Evolutionary conservation across 2,797 vertebrate species (phyloP).

Genomic region (Sternarchorhynchus goeldii): DNA sequence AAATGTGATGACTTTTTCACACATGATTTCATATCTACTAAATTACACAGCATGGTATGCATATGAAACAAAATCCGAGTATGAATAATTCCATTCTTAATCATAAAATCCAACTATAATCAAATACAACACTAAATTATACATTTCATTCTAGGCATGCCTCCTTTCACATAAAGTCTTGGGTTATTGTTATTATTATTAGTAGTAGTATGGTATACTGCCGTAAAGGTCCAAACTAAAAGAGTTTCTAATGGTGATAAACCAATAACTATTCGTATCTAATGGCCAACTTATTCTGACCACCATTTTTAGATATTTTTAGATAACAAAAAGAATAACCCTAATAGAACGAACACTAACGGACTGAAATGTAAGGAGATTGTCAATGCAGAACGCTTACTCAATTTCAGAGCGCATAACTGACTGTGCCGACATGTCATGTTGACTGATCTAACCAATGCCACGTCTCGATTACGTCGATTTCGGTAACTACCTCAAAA

Average conservation of each 20-base stretch:
- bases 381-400: slow-evolving; percentile 35
- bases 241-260: neutral
- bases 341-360: neutral
- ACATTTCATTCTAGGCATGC: no score
- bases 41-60: no score
- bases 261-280: neutral
- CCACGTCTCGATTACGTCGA: slow-evolving; percentile 42
- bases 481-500: slow-evolving; percentile 52
- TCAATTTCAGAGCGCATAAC: slow-evolving; percentile 40
- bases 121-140: no score
- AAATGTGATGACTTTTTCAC: no score
- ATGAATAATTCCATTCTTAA: no score
- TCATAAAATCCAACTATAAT: no score
- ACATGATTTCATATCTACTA: no score
- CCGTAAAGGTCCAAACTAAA: neutral
- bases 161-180: no score
- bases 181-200: no score
- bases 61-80: no score
- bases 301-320: neutral
- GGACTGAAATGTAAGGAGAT: neutral
- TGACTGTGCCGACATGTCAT: slow-evolving; percentile 29
- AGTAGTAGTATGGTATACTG: neutral
- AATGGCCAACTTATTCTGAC: neutral
- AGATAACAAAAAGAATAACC: neutral
- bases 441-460: slow-evolving; percentile 58